Evolutionary conservation across 2,113 vertebrate genomes (phyloP).

Genomic region (Eulacestoma nigropectus): DNA sequence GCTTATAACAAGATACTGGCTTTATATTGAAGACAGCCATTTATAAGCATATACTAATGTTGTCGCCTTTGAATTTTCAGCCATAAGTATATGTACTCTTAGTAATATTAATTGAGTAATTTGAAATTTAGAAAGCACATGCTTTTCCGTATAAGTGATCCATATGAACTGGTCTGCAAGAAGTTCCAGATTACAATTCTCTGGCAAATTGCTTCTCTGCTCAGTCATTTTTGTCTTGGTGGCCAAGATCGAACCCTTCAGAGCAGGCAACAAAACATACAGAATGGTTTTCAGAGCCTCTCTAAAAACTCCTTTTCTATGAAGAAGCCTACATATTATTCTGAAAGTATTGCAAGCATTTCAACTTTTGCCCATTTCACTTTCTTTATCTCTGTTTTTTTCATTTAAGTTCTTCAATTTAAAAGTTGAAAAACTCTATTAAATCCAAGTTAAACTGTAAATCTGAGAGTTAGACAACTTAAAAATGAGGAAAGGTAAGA

Average conservation of each 20-base stretch:
- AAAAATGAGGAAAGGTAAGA: neutral
- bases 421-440: neutral
- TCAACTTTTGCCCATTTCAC: neutral
- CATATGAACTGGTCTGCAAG: neutral
- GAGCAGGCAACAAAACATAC: neutral
- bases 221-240: neutral
- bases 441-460: neutral
- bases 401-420: neutral
- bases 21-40: constrained; percentile 27
- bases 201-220: neutral
- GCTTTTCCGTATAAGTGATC: neutral
- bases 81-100: neutral
- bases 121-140: neutral
- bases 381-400: neutral
- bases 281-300: neutral
- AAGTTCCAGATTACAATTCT: neutral
- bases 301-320: neutral
- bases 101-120: neutral
- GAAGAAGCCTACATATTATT: neutral
- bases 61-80: constrained; percentile 11
- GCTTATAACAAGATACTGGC: neutral
- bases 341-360: neutral
- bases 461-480: neutral
- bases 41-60: neutral
- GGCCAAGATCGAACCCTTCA: neutral